phyloP scores from a whole-genome alignment of 2,113 vertebrate genomes.

The Hippocampus comes region DNA sequence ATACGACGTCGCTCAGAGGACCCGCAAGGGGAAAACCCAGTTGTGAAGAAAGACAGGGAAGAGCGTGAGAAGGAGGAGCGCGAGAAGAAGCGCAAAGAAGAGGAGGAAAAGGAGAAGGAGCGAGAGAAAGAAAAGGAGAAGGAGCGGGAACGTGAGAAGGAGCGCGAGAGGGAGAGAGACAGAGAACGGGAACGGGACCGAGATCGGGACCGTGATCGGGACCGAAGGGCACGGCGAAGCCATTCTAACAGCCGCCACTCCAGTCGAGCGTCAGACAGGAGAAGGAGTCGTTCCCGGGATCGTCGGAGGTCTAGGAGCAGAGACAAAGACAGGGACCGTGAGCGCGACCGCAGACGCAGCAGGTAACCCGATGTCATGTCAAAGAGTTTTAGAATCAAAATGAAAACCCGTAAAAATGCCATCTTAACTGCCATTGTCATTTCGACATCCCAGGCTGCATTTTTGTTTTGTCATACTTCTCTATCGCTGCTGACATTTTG shows the following conservation, averaged over 20 bases:
- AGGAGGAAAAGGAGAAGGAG: conserved; percentile 84
- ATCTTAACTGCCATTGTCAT: background rate
- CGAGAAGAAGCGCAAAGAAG: conserved; percentile 74
- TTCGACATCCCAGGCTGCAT: background rate
- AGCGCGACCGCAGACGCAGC: conserved; percentile 87
- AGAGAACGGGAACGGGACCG: conserved; percentile 72
- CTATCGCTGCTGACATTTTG: background rate
- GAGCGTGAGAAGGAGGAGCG: conserved; percentile 76
- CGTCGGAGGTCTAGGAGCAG: conserved; percentile 92
- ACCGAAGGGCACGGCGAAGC: conserved; percentile 87
- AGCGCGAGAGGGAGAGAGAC: conserved; percentile 76
- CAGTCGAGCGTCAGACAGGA: conserved; percentile 87
- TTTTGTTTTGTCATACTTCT: background rate
- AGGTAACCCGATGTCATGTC: conserved; percentile 72
- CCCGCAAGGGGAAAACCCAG: conserved; percentile 63
- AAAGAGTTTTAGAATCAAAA: background rate
- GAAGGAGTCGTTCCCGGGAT: conserved; percentile 88
- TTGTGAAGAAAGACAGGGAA: conserved; percentile 67
- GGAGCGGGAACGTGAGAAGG: conserved; percentile 78
- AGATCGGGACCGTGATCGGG: conserved; percentile 79
- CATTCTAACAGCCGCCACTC: conserved; percentile 90
- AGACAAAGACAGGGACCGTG: conserved; percentile 79
- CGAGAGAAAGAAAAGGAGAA: conserved; percentile 81
- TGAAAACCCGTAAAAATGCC: background rate
- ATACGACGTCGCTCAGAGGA: conserved; percentile 75